Percentiles rank a stretch among this genome's conserved stretches.
These are phyloP conservation scores for Nothobranchius kuhntae DNA, from an alignment of 2,113 vertebrate genomes.

Conservation along the genomic window DNA sequence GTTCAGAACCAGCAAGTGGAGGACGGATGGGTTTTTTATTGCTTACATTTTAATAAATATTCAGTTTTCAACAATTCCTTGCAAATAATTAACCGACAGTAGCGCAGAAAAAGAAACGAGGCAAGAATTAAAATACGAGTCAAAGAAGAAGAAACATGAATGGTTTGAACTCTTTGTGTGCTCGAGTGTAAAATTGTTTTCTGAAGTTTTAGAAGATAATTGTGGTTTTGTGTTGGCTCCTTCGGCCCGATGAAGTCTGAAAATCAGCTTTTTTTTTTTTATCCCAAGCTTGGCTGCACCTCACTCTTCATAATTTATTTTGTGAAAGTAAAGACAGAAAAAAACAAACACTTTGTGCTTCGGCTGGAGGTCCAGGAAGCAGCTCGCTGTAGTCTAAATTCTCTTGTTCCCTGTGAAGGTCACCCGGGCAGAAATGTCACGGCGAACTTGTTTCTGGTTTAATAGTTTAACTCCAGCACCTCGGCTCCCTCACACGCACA, in stretches of 20 bases:
- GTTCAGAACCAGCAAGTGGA: not conserved
- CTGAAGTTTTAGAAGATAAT: not conserved
- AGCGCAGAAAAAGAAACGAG: not conserved
- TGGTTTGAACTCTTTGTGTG: not conserved
- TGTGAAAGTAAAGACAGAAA: constrained; percentile 5
- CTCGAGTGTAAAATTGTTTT: constrained; percentile 1
- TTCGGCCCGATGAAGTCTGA: not conserved
- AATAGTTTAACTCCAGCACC: constrained; percentile 11
- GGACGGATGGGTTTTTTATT: not conserved
- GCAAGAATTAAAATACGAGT: constrained; percentile 2
- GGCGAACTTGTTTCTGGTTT: constrained; percentile 4
- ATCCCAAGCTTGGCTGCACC: not conserved
- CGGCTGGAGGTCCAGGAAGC: not conserved
- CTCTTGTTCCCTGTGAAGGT: not conserved
- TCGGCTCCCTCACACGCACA: constrained; percentile 12
- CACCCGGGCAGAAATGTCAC: not conserved
- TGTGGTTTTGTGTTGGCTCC: not conserved
- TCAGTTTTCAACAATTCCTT: not conserved
- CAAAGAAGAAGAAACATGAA: not conserved
- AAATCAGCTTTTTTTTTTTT: not conserved
- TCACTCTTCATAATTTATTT: constrained; percentile 2
- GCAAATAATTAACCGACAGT: constrained; percentile 13
- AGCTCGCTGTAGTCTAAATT: not conserved
- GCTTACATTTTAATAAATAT: constrained; percentile 11
- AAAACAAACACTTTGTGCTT: not conserved